Evolutionary conservation across 2,888 invertebrate species (phyloP), one percentile per base, ranked within the genome.

Genomic region (Hirudinaria manillensis): DNA sequence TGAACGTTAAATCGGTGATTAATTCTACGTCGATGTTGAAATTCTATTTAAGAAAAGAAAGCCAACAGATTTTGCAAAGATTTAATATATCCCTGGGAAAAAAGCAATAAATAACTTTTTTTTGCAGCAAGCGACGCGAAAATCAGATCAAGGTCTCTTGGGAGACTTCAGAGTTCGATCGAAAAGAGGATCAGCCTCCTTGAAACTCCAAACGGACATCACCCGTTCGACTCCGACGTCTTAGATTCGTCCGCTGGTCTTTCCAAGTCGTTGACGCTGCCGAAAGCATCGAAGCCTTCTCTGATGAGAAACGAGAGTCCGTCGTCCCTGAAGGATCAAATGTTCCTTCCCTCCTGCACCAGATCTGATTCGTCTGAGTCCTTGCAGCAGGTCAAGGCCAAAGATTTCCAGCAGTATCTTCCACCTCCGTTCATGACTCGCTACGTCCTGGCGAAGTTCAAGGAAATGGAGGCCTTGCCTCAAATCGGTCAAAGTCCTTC

Each of bases 401-500:
- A 38, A 38, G 70, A 70, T 10, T 38, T 38, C n/a, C 34, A 38
- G 38, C 70, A 70, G 6, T 38, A 38, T 24, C 70, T 70, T 2
- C 70, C 70, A 0, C 70, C 70, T 27, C 45, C 38, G 2, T 27
- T 38, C 36, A 38, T 45, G 27, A 70, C 70, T 45, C 34, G 45
- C 19, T 70, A 70, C 36, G 53, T 72, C 21, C 36, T 72, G 7
- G 55, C 55, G 2, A 45, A 53, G 24, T 72, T 72, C 56, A 53
- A 34, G 36, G 72, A 72, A 24, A 51, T 72, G 72, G 72, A 72
- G 72, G n/a, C 53, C 19, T 21, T 29, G n/a, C 21, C 24, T 38
- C 38, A 70, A 24, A 38, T 24, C 7, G 6, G 34, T 67, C 70
- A 34, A 27, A 70, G 45, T 61, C 24, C 24, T 29, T 61, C 61